phyloP scores from a whole-genome alignment of 2,113 vertebrate species.

The Pseudorasbora parva region DNA sequence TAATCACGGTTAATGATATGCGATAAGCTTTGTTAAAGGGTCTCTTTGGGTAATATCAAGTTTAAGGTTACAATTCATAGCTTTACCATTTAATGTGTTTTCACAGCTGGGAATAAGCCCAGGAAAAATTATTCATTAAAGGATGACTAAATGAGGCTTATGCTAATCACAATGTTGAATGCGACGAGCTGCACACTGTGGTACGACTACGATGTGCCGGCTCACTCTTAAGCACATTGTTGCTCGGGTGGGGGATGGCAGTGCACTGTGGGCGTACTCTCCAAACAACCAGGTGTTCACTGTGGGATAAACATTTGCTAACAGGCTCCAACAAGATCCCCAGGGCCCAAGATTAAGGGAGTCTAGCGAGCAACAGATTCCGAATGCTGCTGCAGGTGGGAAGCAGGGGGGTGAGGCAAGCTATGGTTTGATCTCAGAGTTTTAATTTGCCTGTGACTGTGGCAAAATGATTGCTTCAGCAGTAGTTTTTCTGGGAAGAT shows the following conservation, averaged over 20 bases:
- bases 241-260: constrained; percentile 25
- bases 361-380: constrained; percentile 50
- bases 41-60: constrained; percentile 22
- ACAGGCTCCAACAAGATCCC: constrained; percentile 51
- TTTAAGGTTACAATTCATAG: constrained; percentile 22
- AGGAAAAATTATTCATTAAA: constrained; percentile 34
- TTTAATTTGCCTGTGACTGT: constrained; percentile 42
- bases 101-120: constrained; percentile 13
- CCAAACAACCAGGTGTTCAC: constrained; percentile 62
- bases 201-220: background rate
- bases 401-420: constrained; percentile 1
- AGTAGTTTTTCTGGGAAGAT: background rate
- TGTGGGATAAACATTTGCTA: constrained; percentile 57
- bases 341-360: constrained; percentile 52
- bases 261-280: constrained; percentile 42
- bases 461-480: constrained; percentile 23
- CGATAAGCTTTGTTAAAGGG: constrained; percentile 5
- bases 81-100: constrained; percentile 25
- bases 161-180: constrained; percentile 10
- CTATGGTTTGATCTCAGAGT: constrained; percentile 37
- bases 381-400: constrained; percentile 33
- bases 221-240: constrained; percentile 31
- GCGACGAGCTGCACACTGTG: constrained; percentile 9
- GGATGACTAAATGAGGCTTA: constrained; percentile 30
- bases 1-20: constrained; percentile 26